These are phyloP conservation scores for Percina caprodes DNA, from an alignment of 2,113 vertebrate genomes.

Conservation along the genomic window DNA sequence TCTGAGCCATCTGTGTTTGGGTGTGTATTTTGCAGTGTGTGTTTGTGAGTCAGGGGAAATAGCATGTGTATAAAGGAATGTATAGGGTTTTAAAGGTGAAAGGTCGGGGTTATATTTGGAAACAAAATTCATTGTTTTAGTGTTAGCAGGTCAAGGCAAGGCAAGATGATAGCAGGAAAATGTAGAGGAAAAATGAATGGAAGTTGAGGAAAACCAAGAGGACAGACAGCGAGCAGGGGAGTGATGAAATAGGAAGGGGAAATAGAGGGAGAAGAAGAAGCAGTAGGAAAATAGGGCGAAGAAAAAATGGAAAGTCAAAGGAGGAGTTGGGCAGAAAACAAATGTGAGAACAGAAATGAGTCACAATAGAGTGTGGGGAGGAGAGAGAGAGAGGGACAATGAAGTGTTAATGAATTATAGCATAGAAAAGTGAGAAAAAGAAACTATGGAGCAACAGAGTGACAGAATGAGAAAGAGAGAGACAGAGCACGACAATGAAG, in stretches of 20 bases:
- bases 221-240: constrained; percentile 6
- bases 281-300: neutral
- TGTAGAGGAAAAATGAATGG: neutral
- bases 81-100: constrained; percentile 13
- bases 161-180: neutral
- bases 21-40: neutral
- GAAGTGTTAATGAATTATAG: constrained; percentile 30
- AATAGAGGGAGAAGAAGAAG: neutral
- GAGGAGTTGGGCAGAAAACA: constrained; percentile 38
- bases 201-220: neutral
- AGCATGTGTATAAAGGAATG: constrained; percentile 4
- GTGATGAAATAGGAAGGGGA: constrained; percentile 10
- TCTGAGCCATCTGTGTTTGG: constrained; percentile 53
- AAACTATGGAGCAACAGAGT: neutral
- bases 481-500: constrained; percentile 16
- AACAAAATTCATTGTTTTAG: neutral
- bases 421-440: constrained; percentile 12
- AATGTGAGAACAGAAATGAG: constrained; percentile 2
- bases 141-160: neutral
- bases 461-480: constrained; percentile 16
- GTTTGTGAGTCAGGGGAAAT: constrained; percentile 6
- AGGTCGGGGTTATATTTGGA: constrained; percentile 3
- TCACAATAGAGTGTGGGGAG: neutral
- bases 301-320: constrained; percentile 5
- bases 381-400: constrained; percentile 29